Conservation (phyloP, 2,888 invertebrate genomes). For the Epistrophe grossulariae region DNA sequence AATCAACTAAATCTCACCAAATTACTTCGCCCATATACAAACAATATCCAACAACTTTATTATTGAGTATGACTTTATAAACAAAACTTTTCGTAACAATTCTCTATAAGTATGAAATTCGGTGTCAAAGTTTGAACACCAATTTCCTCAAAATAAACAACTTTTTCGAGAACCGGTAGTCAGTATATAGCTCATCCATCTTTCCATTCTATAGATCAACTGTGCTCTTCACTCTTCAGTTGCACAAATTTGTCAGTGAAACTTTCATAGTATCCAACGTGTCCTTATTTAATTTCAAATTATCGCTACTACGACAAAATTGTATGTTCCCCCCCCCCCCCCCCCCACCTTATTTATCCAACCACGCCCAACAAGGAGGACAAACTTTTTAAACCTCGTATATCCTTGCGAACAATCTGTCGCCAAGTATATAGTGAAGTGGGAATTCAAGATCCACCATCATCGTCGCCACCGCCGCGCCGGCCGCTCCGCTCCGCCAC, state of each 20-base stretch:
- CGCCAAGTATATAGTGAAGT: background rate
- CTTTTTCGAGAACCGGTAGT: background rate
- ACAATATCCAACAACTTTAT: background rate
- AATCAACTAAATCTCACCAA: background rate
- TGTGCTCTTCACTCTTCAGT: slow-evolving; percentile 28
- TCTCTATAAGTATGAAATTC: slow-evolving; percentile 22
- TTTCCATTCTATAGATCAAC: slow-evolving; percentile 45
- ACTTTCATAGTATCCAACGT: slow-evolving; percentile 48
- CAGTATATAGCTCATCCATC: slow-evolving; percentile 37
- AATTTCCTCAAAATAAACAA: slow-evolving; percentile 62
- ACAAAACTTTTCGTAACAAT: slow-evolving; percentile 3
- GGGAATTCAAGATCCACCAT: slow-evolving; percentile 26
- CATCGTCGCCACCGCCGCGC: background rate
- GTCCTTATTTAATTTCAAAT: slow-evolving; percentile 73
- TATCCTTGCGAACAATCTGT: slow-evolving; percentile 69
- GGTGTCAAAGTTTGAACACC: slow-evolving; percentile 52
- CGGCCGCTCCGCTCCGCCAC: too few relatives aligned
- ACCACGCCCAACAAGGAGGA: slow-evolving; percentile 12
- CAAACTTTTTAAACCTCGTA: slow-evolving; percentile 59
- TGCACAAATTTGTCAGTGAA: slow-evolving; percentile 43
- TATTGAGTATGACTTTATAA: background rate
- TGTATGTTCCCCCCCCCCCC: slow-evolving; percentile 5
- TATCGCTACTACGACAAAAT: slow-evolving; percentile 60
- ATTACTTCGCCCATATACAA: background rate
- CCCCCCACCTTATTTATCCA: background rate